phyloP scores from a whole-genome alignment of 1,140 invertebrate genomes.

The Lepidotrigona ventralis region DNA sequence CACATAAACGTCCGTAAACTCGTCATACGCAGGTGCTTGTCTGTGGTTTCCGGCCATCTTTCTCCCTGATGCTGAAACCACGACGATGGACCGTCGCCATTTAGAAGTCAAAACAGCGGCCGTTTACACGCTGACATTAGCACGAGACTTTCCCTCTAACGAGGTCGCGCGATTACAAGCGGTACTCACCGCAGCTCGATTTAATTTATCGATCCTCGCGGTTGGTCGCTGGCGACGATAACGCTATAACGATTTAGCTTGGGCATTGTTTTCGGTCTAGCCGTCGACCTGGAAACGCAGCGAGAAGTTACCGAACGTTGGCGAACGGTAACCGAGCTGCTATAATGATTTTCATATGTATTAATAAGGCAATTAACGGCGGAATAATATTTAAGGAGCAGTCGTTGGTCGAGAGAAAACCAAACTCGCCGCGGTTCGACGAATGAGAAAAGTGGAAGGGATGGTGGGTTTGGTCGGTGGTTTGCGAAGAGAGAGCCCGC shows the following conservation, averaged over 20 bases:
- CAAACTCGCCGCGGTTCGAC: conserved; percentile 4
- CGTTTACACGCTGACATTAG: conserved; percentile 29
- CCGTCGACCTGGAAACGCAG: conserved; percentile 24
- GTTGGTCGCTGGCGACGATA: conserved; percentile 35
- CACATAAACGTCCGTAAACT: not conserved
- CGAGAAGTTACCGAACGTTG: not conserved
- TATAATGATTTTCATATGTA: conserved; percentile 62
- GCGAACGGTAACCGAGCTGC: not conserved
- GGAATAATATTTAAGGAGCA: conserved; percentile 69
- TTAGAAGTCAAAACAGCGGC: conserved; percentile 32
- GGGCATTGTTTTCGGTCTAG: conserved; percentile 54
- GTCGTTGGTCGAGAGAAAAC: conserved; percentile 4
- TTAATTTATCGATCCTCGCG: conserved; percentile 58
- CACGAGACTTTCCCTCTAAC: conserved; percentile 45
- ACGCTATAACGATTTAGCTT: conserved; percentile 41
- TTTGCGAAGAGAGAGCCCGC: conserved; percentile 23
- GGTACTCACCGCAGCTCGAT: conserved; percentile 34
- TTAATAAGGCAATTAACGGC: conserved; percentile 74
- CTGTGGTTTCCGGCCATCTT: not conserved
- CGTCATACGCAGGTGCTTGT: not conserved
- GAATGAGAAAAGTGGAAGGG: conserved; percentile 37
- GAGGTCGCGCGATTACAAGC: conserved; percentile 49
- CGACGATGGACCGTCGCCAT: not conserved
- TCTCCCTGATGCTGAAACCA: not conserved
- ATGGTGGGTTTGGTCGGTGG: conserved; percentile 10